Conservation (phyloP, 2,797 vertebrate genomes). For the Ambastaia sidthimunki region DNA sequence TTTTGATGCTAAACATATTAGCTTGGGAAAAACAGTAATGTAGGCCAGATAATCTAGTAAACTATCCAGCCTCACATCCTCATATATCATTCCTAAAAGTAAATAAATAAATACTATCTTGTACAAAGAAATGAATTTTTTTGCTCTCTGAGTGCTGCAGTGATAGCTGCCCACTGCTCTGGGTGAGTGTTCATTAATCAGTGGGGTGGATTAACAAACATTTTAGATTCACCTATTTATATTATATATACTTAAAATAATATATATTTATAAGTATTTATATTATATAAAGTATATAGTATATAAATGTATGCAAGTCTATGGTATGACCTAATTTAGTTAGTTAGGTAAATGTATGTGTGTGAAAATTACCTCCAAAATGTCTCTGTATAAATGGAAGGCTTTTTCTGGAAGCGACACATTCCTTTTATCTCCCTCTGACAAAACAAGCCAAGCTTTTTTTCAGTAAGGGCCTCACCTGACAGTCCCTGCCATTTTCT, state of each 20-base stretch:
- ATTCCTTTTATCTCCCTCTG: constrained; percentile 16
- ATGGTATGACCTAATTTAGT: not conserved
- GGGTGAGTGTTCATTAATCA: no score
- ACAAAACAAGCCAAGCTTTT: not conserved
- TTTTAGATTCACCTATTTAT: no score
- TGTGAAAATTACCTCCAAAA: not conserved
- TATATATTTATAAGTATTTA: no score
- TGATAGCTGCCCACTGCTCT: no score
- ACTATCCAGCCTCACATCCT: no score
- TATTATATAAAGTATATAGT: no score
- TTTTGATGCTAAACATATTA: not conserved
- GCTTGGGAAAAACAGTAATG: not conserved
- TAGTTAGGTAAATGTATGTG: not conserved
- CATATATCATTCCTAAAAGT: no score
- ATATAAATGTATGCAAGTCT: not conserved
- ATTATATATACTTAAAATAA: no score
- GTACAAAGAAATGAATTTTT: no score
- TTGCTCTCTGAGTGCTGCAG: no score
- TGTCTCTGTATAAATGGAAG: constrained; percentile 1
- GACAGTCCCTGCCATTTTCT: constrained; percentile 63
- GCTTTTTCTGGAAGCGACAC: not conserved
- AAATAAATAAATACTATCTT: no score
- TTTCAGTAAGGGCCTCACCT: constrained; percentile 33
- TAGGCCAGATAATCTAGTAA: not conserved
- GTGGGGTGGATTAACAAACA: no score